A percentile compares a stretch with the other conserved stretches of the same genome.
phyloP scores from a whole-genome alignment of 2,888 invertebrate genomes.

The Pachliopta kotzebuea region DNA sequence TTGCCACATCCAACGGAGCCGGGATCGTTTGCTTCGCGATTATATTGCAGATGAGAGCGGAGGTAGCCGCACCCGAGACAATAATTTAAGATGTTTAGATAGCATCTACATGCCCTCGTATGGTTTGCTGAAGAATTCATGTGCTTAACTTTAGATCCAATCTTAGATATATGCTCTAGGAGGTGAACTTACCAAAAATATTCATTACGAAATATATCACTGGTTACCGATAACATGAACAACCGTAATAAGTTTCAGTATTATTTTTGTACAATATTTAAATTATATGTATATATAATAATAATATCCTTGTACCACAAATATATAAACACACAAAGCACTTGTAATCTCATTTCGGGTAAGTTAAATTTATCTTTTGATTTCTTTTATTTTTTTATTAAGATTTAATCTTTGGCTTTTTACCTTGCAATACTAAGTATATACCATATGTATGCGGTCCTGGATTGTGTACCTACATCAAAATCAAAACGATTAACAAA shows the following conservation, averaged over 20 bases:
- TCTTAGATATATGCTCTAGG: constrained; percentile 66
- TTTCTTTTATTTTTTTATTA: too few relatives aligned
- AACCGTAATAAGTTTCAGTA: constrained; percentile 31
- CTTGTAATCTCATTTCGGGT: too few relatives aligned
- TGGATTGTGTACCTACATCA: too few relatives aligned
- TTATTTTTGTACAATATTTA: too few relatives aligned
- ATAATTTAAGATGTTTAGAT: constrained; percentile 79
- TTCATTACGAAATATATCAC: constrained; percentile 46
- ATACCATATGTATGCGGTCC: too few relatives aligned
- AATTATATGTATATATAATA: too few relatives aligned
- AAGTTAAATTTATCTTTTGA: too few relatives aligned
- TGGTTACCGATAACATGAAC: constrained; percentile 67
- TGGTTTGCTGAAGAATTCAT: constrained; percentile 75
- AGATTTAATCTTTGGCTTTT: too few relatives aligned
- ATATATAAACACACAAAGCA: too few relatives aligned
- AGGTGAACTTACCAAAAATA: constrained; percentile 74
- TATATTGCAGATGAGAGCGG: constrained; percentile 62
- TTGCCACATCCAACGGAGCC: constrained; percentile 53
- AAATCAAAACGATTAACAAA: too few relatives aligned
- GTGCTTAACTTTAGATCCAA: constrained; percentile 75
- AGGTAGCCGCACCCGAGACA: constrained; percentile 65
- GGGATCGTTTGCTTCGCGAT: constrained; percentile 49
- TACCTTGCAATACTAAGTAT: background rate
- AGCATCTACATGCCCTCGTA: constrained; percentile 70
- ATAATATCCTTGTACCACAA: too few relatives aligned